Percentiles rank a stretch among this genome's conserved stretches.
Evolutionary conservation across 2,888 invertebrate species (phyloP).

Genomic region (Tinea semifulvella): DNA sequence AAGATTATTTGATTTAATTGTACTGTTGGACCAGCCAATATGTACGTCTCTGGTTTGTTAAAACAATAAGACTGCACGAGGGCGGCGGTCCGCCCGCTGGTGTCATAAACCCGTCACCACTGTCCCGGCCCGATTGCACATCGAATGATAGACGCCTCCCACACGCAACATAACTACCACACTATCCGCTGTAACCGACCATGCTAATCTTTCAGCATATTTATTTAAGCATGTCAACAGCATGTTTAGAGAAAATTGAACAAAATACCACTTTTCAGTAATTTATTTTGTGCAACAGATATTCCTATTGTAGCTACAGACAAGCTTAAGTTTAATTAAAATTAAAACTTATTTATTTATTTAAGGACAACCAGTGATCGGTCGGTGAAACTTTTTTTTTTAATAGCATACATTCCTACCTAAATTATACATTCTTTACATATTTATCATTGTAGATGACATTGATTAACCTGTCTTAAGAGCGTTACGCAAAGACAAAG

Average conservation of each 20-base stretch:
- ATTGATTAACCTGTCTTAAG: too few relatives aligned
- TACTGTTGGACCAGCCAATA: too few relatives aligned
- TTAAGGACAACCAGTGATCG: too few relatives aligned
- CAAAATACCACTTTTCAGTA: not conserved
- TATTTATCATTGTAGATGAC: too few relatives aligned
- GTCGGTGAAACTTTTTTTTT: too few relatives aligned
- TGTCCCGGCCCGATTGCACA: conserved; percentile 15
- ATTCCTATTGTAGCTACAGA: not conserved
- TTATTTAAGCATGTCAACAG: not conserved
- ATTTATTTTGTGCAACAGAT: not conserved
- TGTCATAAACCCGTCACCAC: conserved; percentile 56
- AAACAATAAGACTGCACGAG: conserved; percentile 54
- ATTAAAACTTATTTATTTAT: too few relatives aligned
- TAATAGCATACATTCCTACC: too few relatives aligned
- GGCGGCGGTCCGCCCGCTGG: conserved; percentile 38
- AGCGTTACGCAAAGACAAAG: too few relatives aligned
- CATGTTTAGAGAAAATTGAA: too few relatives aligned
- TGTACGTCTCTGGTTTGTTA: too few relatives aligned
- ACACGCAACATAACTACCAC: conserved; percentile 1
- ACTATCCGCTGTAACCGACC: not conserved
- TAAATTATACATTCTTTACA: too few relatives aligned
- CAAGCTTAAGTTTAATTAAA: not conserved
- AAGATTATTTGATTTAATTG: too few relatives aligned
- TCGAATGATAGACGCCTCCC: conserved; percentile 13
- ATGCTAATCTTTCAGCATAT: conserved; percentile 3